Base-by-base conservation (phyloP, 1,140 invertebrate species). In the Eriosoma lanigerum region DNA sequence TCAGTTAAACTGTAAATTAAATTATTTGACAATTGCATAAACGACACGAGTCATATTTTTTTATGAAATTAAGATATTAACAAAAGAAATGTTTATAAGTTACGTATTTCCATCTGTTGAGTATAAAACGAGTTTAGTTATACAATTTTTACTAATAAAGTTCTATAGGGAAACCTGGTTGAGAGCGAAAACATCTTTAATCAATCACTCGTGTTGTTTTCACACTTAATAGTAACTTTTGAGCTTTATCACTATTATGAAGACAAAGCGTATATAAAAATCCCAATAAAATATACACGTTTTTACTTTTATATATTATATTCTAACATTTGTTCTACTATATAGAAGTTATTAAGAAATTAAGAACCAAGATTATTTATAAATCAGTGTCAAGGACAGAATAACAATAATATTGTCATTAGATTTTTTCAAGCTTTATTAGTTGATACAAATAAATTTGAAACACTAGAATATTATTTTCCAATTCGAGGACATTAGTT, bases 151-250 rank as follows among this genome's bases (percentile, higher is more conserved):
- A n/a, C n/a, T n/a, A n/a, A 44, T 68, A 68, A 46, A 13, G 46
- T 68, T 68, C 38, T 17, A 68, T n/a, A 0, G 1, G 15, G 46
- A 46, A 12, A 68, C 46, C 6, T 44, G 64, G 3, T 44, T 46
- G 64, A 68, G 44, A 46, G 38, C 2, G 9, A 68, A 46, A 68
- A 46, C 19, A 21, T 68, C 64, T 68, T 68, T 68, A 68, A 38
- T 21, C 38, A 44, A 46, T 68, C 32, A 68, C 64, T 68, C 3
- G n/a, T 46, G 38, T 46, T n/a, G 12, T 68, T 38, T 68, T 68
- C 46, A 68, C 64, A 46, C 44, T 44, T n/a, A 66, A 66, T 19
- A 66, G 38, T 68, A 66, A 10, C 32, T 66, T 64, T n/a, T 21
- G 38, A 46, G 46, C 10, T 9, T 48, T 48, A 13, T 48, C 17